phyloP scores from a whole-genome alignment of 1,140 invertebrate genomes.

The Meloidogyne floridensis region DNA sequence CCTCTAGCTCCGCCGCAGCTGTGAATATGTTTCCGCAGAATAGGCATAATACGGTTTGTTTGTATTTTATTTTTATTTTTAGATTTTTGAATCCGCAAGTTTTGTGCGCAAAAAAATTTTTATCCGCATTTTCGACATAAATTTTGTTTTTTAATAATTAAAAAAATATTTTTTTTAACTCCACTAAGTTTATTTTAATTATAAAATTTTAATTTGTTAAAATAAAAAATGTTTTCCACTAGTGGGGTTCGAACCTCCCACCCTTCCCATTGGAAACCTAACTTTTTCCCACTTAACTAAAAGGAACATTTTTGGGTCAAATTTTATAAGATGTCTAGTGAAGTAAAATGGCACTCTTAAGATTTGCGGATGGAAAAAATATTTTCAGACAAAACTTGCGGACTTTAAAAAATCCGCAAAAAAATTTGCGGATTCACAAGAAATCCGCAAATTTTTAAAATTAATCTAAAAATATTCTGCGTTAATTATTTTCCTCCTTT shows the following conservation, averaged over 20 bases:
- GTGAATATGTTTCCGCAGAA: slow-evolving; percentile 29
- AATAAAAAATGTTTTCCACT: no score
- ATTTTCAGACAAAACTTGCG: neutral
- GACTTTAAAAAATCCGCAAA: neutral
- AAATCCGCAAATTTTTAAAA: neutral
- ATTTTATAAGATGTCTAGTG: no score
- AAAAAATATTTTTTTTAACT: no score
- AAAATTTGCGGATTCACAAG: neutral
- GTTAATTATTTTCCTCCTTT: neutral
- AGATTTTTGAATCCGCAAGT: neutral
- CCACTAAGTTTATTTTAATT: no score
- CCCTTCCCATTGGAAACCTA: no score
- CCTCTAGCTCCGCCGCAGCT: slow-evolving; percentile 15
- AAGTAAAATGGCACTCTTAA: neutral
- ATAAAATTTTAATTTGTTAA: no score
- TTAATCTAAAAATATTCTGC: neutral
- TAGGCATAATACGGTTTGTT: slow-evolving; percentile 19
- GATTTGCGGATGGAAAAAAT: neutral
- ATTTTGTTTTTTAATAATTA: no score
- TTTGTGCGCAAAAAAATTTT: neutral
- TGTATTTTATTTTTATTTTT: neutral
- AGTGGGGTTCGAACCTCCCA: no score
- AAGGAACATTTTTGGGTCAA: no score
- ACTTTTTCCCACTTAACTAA: no score
- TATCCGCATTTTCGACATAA: neutral